Evolutionary conservation across 2,888 invertebrate genomes (phyloP).

Genomic region (Dasypogon diadema): DNA sequence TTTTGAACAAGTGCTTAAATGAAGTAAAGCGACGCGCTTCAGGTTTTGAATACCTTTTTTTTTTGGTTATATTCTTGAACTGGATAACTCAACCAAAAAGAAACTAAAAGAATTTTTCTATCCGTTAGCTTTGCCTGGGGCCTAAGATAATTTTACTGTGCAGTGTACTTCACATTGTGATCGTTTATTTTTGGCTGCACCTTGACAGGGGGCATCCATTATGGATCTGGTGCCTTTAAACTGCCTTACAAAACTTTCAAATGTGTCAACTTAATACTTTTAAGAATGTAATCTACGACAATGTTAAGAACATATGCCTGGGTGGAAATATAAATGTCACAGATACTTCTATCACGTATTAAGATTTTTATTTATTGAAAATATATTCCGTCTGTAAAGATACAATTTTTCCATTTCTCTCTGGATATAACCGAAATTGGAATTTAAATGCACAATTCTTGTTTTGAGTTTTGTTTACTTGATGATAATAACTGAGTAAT

Average conservation of each 20-base stretch:
- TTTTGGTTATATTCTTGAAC: not conserved
- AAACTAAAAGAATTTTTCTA: not conserved
- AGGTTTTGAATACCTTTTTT: not conserved
- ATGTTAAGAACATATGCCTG: not conserved
- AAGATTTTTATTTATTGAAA: constrained; percentile 1
- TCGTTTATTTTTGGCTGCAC: constrained; percentile 27
- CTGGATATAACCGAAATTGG: too few relatives aligned
- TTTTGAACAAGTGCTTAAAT: constrained; percentile 3
- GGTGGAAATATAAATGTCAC: not conserved
- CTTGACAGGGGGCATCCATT: constrained; percentile 9
- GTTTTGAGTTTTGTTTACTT: too few relatives aligned
- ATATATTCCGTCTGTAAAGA: not conserved
- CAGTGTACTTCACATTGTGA: not conserved
- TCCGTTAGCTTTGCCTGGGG: constrained; percentile 11
- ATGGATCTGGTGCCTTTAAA: not conserved
- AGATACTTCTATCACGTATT: not conserved
- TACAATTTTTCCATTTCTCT: too few relatives aligned
- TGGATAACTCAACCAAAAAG: constrained; percentile 1
- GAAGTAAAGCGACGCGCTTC: not conserved
- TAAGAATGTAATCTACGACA: not conserved
- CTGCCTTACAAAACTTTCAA: not conserved
- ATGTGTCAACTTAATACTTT: constrained; percentile 35
- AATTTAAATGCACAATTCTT: too few relatives aligned
- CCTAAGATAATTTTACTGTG: not conserved
- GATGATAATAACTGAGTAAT: too few relatives aligned